Conservation (phyloP, 2,113 vertebrate species). For the Notothenia rossii region DNA sequence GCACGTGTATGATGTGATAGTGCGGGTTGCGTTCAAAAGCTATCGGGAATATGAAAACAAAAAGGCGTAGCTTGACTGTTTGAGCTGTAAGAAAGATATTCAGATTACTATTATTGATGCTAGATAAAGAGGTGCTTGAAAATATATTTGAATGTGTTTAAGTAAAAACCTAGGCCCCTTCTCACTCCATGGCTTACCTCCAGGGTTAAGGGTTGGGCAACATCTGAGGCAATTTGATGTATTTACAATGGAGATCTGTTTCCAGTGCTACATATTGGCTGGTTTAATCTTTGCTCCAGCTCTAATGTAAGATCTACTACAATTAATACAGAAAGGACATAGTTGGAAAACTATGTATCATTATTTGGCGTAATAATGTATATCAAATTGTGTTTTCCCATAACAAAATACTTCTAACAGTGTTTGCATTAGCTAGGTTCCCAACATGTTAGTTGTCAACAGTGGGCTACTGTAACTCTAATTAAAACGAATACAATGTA, state of each 20-base stretch:
- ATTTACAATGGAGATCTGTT: not conserved
- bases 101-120: not conserved
- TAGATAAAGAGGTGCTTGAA: not conserved
- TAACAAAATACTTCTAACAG: not conserved
- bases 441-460: not conserved
- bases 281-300: not conserved
- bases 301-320: not conserved
- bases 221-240: no score
- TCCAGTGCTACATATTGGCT: not conserved
- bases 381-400: no score
- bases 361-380: not conserved
- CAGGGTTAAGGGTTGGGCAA: no score
- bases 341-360: not conserved
- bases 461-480: no score
- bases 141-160: not conserved
- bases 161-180: not conserved
- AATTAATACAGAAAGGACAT: not conserved
- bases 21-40: conserved; percentile 36
- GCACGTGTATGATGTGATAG: not conserved
- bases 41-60: not conserved
- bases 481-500: not conserved
- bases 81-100: not conserved
- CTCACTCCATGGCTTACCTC: no score
- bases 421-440: not conserved
- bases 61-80: not conserved